phyloP scores from a whole-genome alignment of 2,113 vertebrate species.

The Xiphophorus hellerii region DNA sequence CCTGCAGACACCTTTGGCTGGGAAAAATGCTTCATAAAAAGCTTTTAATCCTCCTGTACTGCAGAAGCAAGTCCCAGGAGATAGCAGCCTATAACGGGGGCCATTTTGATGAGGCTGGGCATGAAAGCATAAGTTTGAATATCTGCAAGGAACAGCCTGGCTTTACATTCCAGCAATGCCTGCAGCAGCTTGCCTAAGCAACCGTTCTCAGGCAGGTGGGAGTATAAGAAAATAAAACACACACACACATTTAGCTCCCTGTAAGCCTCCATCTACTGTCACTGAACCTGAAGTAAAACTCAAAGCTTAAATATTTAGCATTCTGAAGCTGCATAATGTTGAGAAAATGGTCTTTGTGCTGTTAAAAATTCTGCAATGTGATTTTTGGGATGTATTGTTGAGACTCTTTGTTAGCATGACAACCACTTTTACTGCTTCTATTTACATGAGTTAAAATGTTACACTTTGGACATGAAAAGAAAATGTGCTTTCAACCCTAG shows the following conservation, averaged over 20 bases:
- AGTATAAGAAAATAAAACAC: conserved; percentile 9
- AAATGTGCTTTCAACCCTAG: neutral
- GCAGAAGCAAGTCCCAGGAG: conserved; percentile 62
- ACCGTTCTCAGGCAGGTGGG: conserved; percentile 33
- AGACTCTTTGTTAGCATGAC: neutral
- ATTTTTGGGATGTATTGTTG: neutral
- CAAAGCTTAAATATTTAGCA: conserved; percentile 9
- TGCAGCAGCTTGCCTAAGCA: conserved; percentile 58
- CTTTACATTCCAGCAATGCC: conserved; percentile 56
- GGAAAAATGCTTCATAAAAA: conserved; percentile 70
- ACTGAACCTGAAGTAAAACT: conserved; percentile 39
- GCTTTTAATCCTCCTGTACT: conserved; percentile 66
- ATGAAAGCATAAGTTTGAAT: conserved; percentile 68
- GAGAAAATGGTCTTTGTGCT: conserved; percentile 17
- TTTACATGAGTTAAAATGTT: neutral
- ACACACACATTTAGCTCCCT: conserved; percentile 35
- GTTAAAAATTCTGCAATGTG: no score
- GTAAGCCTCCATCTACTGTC: conserved; percentile 38
- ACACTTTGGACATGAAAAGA: neutral
- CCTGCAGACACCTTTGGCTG: conserved; percentile 63
- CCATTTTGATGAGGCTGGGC: conserved; percentile 70
- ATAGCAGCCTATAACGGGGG: conserved; percentile 61
- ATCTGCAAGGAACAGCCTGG: conserved; percentile 74
- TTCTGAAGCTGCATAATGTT: conserved; percentile 21
- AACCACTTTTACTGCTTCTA: neutral